Percentiles rank a stretch among this genome's conserved stretches.
Evolutionary conservation across 2,797 vertebrate species (phyloP).

Genomic region (Ceryle rudis): DNA sequence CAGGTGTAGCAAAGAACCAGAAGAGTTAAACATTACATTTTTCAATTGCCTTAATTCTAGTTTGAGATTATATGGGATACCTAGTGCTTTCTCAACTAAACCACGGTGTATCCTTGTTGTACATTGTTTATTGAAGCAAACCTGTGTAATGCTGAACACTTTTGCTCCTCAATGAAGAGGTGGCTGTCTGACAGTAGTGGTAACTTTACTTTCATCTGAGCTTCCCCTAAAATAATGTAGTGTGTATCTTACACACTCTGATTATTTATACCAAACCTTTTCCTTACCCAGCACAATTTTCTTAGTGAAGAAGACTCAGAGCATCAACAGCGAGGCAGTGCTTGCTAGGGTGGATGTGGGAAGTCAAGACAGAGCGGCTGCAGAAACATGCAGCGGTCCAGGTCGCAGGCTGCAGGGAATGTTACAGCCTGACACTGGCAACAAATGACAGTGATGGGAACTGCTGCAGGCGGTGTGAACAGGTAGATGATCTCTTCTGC

Average conservation of each 20-base stretch:
- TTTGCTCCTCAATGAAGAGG: not conserved
- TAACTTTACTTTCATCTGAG: not conserved
- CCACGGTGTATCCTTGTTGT: not conserved
- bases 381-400: too few species aligned
- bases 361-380: too few species aligned
- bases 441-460: too few species aligned
- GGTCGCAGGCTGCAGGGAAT: too few species aligned
- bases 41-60: not conserved
- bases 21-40: not conserved
- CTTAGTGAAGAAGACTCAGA: not conserved
- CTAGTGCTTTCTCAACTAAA: not conserved
- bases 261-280: not conserved
- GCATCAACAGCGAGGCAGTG: too few species aligned
- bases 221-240: not conserved
- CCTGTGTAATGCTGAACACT: not conserved
- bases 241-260: fast-evolving
- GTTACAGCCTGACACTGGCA: too few species aligned
- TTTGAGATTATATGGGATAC: not conserved
- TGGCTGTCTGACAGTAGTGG: not conserved
- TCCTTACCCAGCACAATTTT: not conserved
- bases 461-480: too few species aligned
- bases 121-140: not conserved
- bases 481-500: too few species aligned
- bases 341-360: too few species aligned
- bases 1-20: not conserved